A percentile compares a stretch with the other conserved stretches of the same genome.
phyloP scores from a whole-genome alignment of 30 jellyfish, hydroid and myxozoan genomes.

The Mastigias papua region DNA sequence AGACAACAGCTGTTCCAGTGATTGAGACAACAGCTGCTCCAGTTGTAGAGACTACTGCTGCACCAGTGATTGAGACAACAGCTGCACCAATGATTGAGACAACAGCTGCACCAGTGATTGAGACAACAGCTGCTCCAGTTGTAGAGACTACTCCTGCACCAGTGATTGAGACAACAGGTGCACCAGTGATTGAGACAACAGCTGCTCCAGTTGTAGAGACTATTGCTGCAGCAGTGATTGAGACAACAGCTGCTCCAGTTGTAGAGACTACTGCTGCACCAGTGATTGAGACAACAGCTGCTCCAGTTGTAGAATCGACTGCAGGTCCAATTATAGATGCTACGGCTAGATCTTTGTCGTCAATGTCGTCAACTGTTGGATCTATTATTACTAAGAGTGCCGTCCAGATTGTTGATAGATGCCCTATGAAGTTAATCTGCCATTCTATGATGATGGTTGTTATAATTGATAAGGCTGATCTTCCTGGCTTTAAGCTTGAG shows the following conservation, averaged over 20 bases:
- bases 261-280: slow-evolving; percentile 64
- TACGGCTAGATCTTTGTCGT: not conserved
- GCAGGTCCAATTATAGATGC: not conserved
- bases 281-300: slow-evolving; percentile 16
- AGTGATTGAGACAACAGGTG: slow-evolving; percentile 37
- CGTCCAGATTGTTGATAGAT: slow-evolving; percentile 64
- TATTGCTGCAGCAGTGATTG: slow-evolving; percentile 12
- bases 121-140: slow-evolving; percentile 21
- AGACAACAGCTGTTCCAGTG: too few relatives aligned
- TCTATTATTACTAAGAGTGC: slow-evolving; percentile 10
- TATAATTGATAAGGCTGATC: slow-evolving; percentile 19
- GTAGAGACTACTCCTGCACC: slow-evolving; percentile 63
- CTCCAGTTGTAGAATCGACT: slow-evolving; percentile 49
- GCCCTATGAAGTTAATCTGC: slow-evolving; percentile 78
- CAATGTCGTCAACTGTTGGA: not conserved
- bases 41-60: too few relatives aligned
- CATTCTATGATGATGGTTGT: slow-evolving; percentile 38
- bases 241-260: not conserved
- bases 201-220: slow-evolving; percentile 53
- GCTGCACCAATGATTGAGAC: slow-evolving; percentile 30
- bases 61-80: not conserved
- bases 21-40: too few relatives aligned
- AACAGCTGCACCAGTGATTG: slow-evolving; percentile 37
- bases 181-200: not conserved
- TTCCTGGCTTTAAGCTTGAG: slow-evolving; percentile 40